Evolutionary conservation across 2,797 vertebrate species (phyloP), one percentile per base, ranked within the genome.

Genomic region (Oophaga sylvatica): DNA sequence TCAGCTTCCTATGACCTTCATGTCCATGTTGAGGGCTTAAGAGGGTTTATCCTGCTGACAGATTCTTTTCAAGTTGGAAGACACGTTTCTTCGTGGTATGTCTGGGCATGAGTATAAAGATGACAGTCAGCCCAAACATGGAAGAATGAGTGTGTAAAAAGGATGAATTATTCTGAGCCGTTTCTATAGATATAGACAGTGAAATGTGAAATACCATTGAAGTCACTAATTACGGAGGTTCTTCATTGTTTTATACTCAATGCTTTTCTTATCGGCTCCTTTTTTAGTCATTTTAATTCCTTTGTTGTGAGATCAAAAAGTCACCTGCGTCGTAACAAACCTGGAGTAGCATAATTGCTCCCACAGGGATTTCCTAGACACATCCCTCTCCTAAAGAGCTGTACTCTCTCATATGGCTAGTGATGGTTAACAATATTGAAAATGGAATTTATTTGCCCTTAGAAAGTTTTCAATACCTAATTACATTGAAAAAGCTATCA

Each of bases 331-430:
- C 59, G 19, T 71, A 83, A 86, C 79, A 82, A 79, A 86, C 71
- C 62, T 83, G 29, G 31, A 71, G 76, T 78, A 77, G 31, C 63
- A 79, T 89, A 86, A 89, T 89, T 89, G 84, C 88, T 89, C 84
- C 88, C 88, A 65, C 29, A 82, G 84, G 84, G 88, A 86, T 86
- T 86, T 71, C 62, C 78, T 83, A 86, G 73, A 79, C 60, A 85
- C 67, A 12, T n/a, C 78, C 82, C 71, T 31, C 73, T 76, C 60
- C 73, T 65, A 29, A 85, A 67, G 56, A 85, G 19, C n/a, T 85
- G 60, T 35, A 77, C 73, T 65, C 48, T 22, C 71, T 35, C 29
- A 53, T 9, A 84, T 84, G 7, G n/a, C 57, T 65, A 3, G 56
- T 62, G 16, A 71, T 79, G 75, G 71, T 83, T 62, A 45, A 48